Evolutionary conservation across 2,888 invertebrate genomes (phyloP).

Genomic region (Atrina japonica): DNA sequence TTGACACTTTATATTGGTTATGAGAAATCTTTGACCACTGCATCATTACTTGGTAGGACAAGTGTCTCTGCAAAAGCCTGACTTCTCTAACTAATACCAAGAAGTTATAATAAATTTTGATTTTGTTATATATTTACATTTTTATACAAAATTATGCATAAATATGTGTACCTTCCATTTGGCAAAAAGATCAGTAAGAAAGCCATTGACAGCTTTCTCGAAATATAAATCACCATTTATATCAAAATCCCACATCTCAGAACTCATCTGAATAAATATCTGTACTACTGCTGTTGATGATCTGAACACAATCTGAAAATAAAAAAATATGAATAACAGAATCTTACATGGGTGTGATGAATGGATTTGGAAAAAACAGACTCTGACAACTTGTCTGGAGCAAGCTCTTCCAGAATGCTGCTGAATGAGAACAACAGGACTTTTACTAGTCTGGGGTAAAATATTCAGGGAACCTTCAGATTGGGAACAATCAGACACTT

Average conservation of each 20-base stretch:
- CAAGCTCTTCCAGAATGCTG: no score
- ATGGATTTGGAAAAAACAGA: not conserved
- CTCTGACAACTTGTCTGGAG: not conserved
- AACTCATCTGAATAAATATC: constrained; percentile 97
- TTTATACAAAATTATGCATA: not conserved
- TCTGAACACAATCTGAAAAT: constrained; percentile 90
- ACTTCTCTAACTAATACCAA: no score
- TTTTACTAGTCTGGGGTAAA: not conserved
- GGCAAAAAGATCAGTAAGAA: constrained; percentile 95
- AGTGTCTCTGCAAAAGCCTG: no score
- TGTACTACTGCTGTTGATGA: constrained; percentile 99
- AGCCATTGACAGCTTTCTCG: constrained; percentile 97
- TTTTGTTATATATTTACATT: not conserved
- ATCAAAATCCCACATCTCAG: constrained; percentile 99
- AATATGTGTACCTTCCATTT: constrained; percentile 91
- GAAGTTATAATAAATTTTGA: no score
- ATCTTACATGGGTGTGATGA: no score
- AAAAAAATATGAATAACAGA: no score
- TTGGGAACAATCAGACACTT: no score
- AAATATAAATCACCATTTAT: constrained; percentile 99
- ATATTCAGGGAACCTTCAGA: no score
- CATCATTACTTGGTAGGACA: no score
- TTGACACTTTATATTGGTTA: no score
- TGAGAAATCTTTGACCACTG: no score
- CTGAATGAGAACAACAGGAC: no score